These are phyloP conservation scores for Sycobia sp. DNA, from an alignment of 1,140 invertebrate species.

Conservation along the genomic window DNA sequence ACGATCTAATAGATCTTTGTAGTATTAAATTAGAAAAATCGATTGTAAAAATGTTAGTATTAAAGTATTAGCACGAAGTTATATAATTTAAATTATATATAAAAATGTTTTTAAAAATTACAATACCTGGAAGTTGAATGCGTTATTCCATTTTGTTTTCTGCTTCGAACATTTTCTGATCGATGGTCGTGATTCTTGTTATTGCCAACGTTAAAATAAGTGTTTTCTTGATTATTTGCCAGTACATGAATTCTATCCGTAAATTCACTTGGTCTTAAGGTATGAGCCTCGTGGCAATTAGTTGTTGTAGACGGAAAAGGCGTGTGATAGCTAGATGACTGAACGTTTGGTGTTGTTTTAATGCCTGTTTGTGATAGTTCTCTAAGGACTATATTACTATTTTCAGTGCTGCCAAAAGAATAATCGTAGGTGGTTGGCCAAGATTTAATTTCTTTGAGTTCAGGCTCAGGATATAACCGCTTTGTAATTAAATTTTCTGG, in stretches of 20 bases:
- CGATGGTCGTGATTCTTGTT: background rate
- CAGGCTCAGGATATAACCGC: constrained; percentile 39
- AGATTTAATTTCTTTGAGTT: constrained; percentile 42
- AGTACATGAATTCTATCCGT: background rate
- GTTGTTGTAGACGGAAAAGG: background rate
- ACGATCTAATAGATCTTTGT: no score
- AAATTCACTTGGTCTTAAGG: background rate
- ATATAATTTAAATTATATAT: no score
- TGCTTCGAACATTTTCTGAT: background rate
- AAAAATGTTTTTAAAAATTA: no score
- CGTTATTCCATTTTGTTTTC: no score
- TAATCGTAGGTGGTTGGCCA: constrained; percentile 53
- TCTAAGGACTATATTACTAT: constrained; percentile 18
- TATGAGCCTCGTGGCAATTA: background rate
- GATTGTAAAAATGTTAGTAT: no score
- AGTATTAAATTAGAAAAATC: no score
- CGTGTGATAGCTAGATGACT: background rate
- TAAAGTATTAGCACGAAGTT: no score
- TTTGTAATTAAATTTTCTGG: background rate
- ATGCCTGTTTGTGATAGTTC: background rate
- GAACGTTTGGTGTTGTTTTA: background rate
- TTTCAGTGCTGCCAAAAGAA: constrained; percentile 43
- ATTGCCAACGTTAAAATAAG: background rate
- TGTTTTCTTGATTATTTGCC: background rate
- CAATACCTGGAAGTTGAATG: no score